These are phyloP conservation scores for Tetrao urogallus DNA, from an alignment of 2,113 vertebrate species.

Conservation along the genomic window DNA sequence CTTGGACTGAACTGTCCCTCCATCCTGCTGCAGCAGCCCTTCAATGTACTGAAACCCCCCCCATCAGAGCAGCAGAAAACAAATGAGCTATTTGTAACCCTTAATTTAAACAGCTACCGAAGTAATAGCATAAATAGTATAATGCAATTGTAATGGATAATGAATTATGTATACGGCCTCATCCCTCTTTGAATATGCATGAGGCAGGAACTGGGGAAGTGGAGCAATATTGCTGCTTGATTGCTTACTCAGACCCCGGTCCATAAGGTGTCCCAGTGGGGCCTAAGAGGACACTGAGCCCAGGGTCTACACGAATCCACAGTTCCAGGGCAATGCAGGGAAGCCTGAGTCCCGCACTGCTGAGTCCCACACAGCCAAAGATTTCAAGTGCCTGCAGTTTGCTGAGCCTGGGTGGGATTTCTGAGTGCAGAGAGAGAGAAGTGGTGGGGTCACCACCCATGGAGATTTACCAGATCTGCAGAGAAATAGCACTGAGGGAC, in stretches of 20 bases:
- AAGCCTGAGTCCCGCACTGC: background rate
- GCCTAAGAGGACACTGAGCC: background rate
- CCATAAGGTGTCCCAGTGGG: background rate
- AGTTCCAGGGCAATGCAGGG: background rate
- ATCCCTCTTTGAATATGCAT: constrained; percentile 56
- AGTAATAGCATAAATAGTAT: constrained; percentile 59
- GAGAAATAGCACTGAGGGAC: too few species aligned
- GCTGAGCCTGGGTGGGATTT: background rate
- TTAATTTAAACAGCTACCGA: constrained; percentile 67
- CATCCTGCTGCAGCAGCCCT: background rate
- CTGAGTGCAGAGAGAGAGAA: background rate
- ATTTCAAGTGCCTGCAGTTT: background rate
- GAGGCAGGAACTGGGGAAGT: constrained; percentile 18
- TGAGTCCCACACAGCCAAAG: background rate
- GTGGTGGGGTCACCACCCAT: too few species aligned
- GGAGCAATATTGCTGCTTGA: background rate
- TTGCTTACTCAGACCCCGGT: background rate
- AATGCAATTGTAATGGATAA: constrained; percentile 60
- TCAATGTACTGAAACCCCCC: background rate
- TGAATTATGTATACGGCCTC: constrained; percentile 59
- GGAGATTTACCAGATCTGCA: too few species aligned
- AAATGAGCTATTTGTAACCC: constrained; percentile 59
- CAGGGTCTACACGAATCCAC: background rate
- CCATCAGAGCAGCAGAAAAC: background rate
- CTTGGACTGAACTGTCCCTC: background rate